Conservation (phyloP, 2,888 invertebrate species). For the Mimas tiliae region DNA sequence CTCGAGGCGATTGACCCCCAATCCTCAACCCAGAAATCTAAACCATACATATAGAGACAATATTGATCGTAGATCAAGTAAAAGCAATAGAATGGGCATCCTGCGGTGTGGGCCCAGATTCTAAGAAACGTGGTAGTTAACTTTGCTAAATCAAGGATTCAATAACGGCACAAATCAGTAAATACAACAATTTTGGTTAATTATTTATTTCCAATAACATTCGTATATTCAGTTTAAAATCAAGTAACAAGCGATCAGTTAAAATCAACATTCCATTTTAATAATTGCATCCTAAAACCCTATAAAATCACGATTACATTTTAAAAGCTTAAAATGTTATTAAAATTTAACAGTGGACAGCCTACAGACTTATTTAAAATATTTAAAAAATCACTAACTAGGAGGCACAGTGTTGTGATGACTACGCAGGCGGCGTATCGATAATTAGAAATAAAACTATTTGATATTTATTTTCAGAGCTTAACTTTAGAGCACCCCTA, state of each 20-base stretch:
- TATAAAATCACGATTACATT: conserved; percentile 52
- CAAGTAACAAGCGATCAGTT: conserved; percentile 55
- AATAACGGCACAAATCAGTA: background rate
- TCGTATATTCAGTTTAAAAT: conserved; percentile 23
- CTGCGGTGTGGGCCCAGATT: no score
- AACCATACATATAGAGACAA: no score
- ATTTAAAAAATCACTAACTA: conserved; percentile 62
- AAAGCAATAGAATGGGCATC: no score
- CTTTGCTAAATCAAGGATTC: no score
- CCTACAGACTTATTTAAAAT: conserved; percentile 60
- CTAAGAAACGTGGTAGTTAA: no score
- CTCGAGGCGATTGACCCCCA: no score
- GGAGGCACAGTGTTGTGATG: conserved; percentile 50
- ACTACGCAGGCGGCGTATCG: conserved; percentile 46
- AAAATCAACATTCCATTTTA: conserved; percentile 61
- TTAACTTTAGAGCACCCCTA: no score
- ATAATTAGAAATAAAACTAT: background rate
- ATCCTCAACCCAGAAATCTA: no score
- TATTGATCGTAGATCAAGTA: no score
- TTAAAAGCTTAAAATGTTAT: conserved; percentile 47
- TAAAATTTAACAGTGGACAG: conserved; percentile 39
- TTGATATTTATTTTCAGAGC: no score
- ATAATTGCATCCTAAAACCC: conserved; percentile 56
- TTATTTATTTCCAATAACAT: conserved; percentile 41
- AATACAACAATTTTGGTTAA: background rate